Conservation (phyloP, 2,113 vertebrate genomes). For the Columba livia region DNA sequence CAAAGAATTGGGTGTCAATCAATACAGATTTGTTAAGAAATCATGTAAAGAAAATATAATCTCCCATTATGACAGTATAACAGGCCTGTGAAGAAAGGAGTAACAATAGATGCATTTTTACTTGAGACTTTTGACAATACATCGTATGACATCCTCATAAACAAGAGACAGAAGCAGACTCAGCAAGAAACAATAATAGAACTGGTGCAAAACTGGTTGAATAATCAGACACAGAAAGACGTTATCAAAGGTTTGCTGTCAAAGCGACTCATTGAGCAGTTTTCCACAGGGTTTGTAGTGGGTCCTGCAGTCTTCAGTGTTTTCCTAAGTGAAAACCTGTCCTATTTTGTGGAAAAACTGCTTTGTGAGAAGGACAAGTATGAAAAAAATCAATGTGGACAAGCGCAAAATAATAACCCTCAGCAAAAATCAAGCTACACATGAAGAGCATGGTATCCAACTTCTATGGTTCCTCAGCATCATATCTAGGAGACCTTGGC, state of each 20-base stretch:
- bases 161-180: background rate
- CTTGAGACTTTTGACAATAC: background rate
- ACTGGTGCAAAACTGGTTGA: background rate
- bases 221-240: background rate
- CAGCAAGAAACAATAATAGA: accelerated
- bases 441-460: background rate
- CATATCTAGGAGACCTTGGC: background rate
- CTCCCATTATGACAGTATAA: background rate
- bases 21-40: background rate
- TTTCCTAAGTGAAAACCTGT: background rate
- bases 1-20: background rate
- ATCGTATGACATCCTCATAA: background rate
- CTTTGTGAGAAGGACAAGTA: background rate
- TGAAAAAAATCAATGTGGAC: background rate
- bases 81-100: background rate
- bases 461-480: background rate
- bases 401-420: background rate
- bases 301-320: background rate
- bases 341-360: background rate
- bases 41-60: background rate
- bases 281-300: background rate
- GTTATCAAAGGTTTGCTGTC: background rate
- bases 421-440: background rate
- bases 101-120: background rate
- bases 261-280: background rate